phyloP scores from a whole-genome alignment of 2,888 invertebrate genomes.

The Cryptus armator region DNA sequence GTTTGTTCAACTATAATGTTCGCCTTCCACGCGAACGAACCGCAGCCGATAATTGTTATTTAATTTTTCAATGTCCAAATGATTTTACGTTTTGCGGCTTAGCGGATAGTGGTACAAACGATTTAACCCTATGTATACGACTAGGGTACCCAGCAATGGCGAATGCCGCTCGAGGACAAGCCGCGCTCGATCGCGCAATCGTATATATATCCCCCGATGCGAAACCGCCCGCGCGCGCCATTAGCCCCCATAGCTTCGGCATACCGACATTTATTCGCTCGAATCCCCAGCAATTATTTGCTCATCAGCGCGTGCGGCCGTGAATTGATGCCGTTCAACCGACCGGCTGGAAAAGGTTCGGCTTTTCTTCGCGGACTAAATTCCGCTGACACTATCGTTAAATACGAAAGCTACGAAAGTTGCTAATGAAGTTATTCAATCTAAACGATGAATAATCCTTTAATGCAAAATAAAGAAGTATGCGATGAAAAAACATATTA shows the following conservation, averaged over 20 bases:
- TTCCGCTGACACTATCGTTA: slow-evolving; percentile 40
- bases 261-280: slow-evolving; percentile 73
- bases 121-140: slow-evolving; percentile 56
- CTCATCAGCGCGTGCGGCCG: slow-evolving; percentile 70
- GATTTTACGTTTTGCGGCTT: slow-evolving; percentile 63
- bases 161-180: background rate
- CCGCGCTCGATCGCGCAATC: slow-evolving; percentile 3
- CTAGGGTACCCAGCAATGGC: background rate
- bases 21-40: slow-evolving; percentile 55
- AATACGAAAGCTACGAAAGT: slow-evolving; percentile 41
- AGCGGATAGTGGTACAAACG: slow-evolving; percentile 40
- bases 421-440: slow-evolving; percentile 46
- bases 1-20: slow-evolving; percentile 55
- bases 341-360: slow-evolving; percentile 19
- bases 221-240: slow-evolving; percentile 47
- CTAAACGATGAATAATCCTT: background rate
- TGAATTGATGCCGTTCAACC: slow-evolving; percentile 59
- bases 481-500: background rate
- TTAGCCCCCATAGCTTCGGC: slow-evolving; percentile 64
- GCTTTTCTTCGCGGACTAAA: slow-evolving; percentile 25
- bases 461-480: background rate
- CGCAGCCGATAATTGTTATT: slow-evolving; percentile 64
- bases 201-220: slow-evolving; percentile 31
- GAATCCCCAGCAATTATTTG: slow-evolving; percentile 76
- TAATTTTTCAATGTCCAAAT: slow-evolving; percentile 67